Evolutionary conservation across 2,797 vertebrate species (phyloP).

Genomic region (Acanthiza pusilla): DNA sequence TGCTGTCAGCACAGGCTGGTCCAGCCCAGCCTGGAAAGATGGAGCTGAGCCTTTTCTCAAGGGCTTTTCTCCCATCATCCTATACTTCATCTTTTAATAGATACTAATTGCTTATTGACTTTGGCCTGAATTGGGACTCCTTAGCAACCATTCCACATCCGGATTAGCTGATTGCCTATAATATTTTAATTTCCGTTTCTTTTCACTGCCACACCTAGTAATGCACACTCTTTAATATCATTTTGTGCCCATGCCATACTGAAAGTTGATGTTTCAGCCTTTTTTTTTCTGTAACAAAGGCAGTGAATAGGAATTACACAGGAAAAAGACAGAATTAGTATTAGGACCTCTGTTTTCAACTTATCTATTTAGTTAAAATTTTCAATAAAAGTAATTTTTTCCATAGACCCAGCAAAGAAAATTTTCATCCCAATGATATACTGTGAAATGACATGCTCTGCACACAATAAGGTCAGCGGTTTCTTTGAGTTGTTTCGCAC

Average conservation of each 20-base stretch:
- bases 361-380: background rate
- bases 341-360: background rate
- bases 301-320: background rate
- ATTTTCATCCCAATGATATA: background rate
- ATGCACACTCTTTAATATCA: background rate
- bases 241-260: background rate
- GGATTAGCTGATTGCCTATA: background rate
- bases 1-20: background rate
- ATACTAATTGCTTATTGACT: slow-evolving; percentile 26
- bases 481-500: background rate
- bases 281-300: background rate
- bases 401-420: background rate
- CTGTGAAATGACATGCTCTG: background rate
- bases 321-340: background rate
- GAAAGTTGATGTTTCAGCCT: background rate
- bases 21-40: background rate
- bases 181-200: background rate
- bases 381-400: background rate
- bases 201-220: background rate
- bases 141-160: background rate
- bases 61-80: background rate
- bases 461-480: fast-evolving
- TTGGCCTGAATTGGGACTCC: slow-evolving; percentile 7
- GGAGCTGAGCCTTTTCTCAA: background rate
- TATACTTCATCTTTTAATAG: background rate